Evolutionary conservation across 2,113 vertebrate genomes (phyloP).

Genomic region (Anarrhichthys ocellatus): DNA sequence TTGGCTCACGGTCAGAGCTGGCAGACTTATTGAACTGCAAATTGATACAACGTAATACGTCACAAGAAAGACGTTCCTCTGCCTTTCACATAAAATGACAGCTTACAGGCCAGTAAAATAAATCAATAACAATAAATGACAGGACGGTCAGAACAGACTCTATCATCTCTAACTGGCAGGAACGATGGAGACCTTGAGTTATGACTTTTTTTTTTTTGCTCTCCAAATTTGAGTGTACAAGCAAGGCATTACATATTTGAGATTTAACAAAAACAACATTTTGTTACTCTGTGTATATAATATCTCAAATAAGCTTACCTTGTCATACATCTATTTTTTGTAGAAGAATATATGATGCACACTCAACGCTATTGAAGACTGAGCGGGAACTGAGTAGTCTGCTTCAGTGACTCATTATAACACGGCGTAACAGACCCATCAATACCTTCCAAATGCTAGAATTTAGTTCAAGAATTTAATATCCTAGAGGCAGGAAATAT

Average conservation of each 20-base stretch:
- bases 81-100: not conserved
- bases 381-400: conserved; percentile 71
- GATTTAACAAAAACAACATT: conserved; percentile 30
- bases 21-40: not conserved
- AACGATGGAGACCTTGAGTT: not conserved
- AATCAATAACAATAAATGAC: not conserved
- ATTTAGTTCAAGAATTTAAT: conserved; percentile 70
- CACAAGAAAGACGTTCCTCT: not conserved
- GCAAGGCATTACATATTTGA: conserved; percentile 45
- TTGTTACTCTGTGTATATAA: conserved; percentile 77
- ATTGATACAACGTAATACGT: not conserved
- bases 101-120: not conserved
- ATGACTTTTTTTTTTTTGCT: not conserved
- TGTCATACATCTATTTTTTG: conserved; percentile 78
- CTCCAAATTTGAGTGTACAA: conserved; percentile 30
- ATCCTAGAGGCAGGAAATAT: conserved; percentile 61
- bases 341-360: conserved; percentile 74
- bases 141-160: not conserved
- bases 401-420: conserved; percentile 66
- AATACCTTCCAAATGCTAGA: conserved; percentile 75
- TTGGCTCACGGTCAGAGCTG: not conserved
- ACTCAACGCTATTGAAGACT: conserved; percentile 69
- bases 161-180: not conserved
- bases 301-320: conserved; percentile 62
- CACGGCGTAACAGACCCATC: conserved; percentile 69